A percentile compares a stretch with the other conserved stretches of the same genome.
phyloP scores from a whole-genome alignment of 2,888 invertebrate species.

The Cryptocheilus praepositus region DNA sequence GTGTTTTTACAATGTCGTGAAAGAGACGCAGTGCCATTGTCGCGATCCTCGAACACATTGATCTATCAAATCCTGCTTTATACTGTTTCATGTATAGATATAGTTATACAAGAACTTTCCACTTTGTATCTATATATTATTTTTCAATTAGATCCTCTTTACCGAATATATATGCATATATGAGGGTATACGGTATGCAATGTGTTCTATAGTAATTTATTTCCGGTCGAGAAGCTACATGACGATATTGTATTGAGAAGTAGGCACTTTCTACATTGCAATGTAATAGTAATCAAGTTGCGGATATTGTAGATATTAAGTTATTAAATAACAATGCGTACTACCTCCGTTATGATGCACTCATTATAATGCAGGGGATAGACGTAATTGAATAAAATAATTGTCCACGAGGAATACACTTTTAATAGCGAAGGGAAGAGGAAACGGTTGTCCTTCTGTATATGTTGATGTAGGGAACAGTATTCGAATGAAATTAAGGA shows the following conservation, averaged over 20 bases:
- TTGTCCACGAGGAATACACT: neutral
- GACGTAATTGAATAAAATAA: neutral
- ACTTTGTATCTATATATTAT: conserved; percentile 15
- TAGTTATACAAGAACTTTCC: conserved; percentile 1
- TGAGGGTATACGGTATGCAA: conserved; percentile 1
- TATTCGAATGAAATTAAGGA: too few species aligned
- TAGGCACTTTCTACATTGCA: too few species aligned
- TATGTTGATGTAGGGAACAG: too few species aligned
- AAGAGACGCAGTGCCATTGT: neutral
- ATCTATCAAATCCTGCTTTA: neutral
- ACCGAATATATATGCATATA: conserved; percentile 9
- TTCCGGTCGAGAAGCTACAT: neutral
- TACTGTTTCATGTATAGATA: conserved; percentile 6
- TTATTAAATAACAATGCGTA: too few species aligned
- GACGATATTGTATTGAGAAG: too few species aligned
- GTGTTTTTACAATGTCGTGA: neutral
- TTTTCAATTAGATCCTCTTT: conserved; percentile 1
- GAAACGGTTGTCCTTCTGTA: neutral
- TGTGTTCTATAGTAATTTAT: conserved; percentile 6
- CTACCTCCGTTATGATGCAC: neutral
- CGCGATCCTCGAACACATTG: conserved; percentile 3
- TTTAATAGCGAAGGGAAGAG: neutral
- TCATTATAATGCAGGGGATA: neutral
- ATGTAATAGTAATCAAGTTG: too few species aligned
- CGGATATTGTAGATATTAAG: too few species aligned